Evolutionary conservation across 2,797 vertebrate species (phyloP), one percentile per base, ranked within the genome.

Genomic region (Sciurus vulgaris): DNA sequence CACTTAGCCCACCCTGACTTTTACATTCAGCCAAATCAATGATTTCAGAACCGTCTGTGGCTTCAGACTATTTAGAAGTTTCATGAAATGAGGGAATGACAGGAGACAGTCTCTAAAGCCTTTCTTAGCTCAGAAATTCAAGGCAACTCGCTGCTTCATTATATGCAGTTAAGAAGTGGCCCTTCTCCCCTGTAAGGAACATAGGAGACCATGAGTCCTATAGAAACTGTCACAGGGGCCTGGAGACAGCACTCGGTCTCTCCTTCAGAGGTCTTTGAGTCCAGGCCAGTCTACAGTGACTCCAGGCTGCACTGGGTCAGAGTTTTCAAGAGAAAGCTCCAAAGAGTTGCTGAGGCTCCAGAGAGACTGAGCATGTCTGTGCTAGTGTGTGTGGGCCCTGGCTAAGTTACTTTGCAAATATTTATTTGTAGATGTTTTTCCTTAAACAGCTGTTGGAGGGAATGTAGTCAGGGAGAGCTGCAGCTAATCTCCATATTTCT

Each of bases 341-440:
- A 38, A 38, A 70, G 44, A 41, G 61, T 77, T 15, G 6, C 30
- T 61, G 61, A 51, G 24, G 14, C 73, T 90, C 56, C 7, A 56
- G 59, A 65, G 61, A 69, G 13, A 38, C 59, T 5, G 7, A 79
- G 44, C 24, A 1, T 35, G 69, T 82, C 61, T 76, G 2, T 84
- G 81, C 38, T 69, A 28, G n/a, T 74, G 49, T 91, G 79, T 87
- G 49, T 22, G 41, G 76, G 72, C 76, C 2, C 5, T 56, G 63
- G 79, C 77, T 87, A 84, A 70, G 59, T 74, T 92, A 28, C 38
- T 93, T 88, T 91, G 79, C 89, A 93, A 93, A 96, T 89, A 93
- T 89, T 96, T 95, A 83, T 91, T 73, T 85, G 77, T 77, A 90
- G 35, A 56, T 56, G 35, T 91, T 88, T 93, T 88, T 74, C 26